Evolutionary conservation across 1,140 invertebrate species (phyloP).

Genomic region (Leptinotarsa defecta): DNA sequence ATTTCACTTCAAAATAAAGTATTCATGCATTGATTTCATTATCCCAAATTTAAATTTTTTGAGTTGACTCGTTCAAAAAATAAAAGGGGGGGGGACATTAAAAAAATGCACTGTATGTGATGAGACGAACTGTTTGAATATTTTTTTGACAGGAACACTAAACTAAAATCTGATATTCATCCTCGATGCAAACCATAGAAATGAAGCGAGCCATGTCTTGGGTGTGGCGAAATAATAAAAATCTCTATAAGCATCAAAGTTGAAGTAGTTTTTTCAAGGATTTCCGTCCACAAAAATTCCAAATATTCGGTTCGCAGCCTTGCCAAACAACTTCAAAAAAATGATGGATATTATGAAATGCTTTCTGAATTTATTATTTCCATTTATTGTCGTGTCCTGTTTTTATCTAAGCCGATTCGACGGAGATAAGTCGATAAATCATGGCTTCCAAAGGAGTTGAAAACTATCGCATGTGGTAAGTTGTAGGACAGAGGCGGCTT

Average conservation of each 20-base stretch:
- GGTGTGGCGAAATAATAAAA: neutral
- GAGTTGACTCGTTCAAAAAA: no score
- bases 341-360: neutral
- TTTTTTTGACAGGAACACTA: no score
- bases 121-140: no score
- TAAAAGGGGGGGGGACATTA: no score
- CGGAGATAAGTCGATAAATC: neutral
- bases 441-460: neutral
- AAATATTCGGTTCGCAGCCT: slow-evolving; percentile 2
- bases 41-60: no score
- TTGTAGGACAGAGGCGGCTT: neutral
- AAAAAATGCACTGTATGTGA: no score
- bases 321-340: neutral
- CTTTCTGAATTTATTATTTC: neutral
- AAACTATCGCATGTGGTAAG: neutral
- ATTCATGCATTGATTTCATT: no score
- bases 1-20: no score
- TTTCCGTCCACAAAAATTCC: neutral
- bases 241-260: neutral
- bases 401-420: neutral
- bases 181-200: neutral
- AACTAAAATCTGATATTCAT: no score
- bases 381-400: neutral
- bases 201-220: neutral
- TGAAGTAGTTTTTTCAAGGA: neutral